A percentile compares a stretch with the other conserved stretches of the same genome.
Conservation (phyloP, 1,140 invertebrate genomes). For the Penaeus chinensis region DNA sequence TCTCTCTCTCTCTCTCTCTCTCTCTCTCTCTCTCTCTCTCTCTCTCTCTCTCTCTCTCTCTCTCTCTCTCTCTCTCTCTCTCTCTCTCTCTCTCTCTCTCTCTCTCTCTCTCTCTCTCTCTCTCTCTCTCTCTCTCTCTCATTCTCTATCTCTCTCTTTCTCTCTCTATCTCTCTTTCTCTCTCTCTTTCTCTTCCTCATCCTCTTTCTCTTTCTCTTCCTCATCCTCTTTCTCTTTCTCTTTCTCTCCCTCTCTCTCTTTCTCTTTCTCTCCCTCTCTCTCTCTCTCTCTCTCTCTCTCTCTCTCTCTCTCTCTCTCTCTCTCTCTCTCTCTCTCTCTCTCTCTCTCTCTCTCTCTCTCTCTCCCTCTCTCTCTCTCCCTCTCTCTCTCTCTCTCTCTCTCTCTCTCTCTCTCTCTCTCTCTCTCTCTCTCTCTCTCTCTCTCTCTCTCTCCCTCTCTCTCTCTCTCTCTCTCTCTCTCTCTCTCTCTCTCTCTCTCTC, state of each 20-base stretch:
- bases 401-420: background rate
- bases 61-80: too few relatives aligned
- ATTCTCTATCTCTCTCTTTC: background rate
- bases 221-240: background rate
- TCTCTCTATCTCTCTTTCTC: too few relatives aligned
- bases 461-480: constrained; percentile 20
- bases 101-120: background rate
- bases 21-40: too few relatives aligned
- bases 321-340: background rate
- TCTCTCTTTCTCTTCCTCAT: background rate
- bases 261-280: background rate
- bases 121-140: constrained; percentile 21
- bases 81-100: constrained; percentile 11
- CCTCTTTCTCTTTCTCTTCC: constrained; percentile 12
- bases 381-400: constrained; percentile 8
- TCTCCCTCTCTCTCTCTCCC: constrained; percentile 4
- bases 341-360: constrained; percentile 21
- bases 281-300: constrained; percentile 1
- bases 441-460: background rate
- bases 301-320: too few relatives aligned
- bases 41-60: too few relatives aligned
- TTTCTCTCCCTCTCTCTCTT: constrained; percentile 1
- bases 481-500: too few relatives aligned
- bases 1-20: too few relatives aligned
- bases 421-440: constrained; percentile 10